Percentiles rank a stretch among this genome's conserved stretches.
Evolutionary conservation across 2,888 invertebrate species (phyloP).

Genomic region (Polyploca ridens): DNA sequence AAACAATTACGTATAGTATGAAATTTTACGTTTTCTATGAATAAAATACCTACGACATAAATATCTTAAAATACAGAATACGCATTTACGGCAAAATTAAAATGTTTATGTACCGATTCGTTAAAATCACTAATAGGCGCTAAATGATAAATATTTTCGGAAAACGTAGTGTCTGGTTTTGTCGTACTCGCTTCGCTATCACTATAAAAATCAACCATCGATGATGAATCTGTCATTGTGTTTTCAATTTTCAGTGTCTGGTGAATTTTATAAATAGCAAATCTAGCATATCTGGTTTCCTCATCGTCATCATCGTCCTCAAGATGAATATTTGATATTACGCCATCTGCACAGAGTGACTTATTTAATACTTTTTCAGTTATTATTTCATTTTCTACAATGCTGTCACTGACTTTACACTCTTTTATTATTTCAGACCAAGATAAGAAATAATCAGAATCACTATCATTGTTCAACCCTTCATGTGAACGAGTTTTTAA

Average conservation of each 20-base stretch:
- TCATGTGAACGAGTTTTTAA: not conserved
- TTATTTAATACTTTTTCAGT: constrained; percentile 60
- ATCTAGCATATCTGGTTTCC: constrained; percentile 61
- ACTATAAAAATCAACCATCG: constrained; percentile 58
- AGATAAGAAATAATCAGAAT: not conserved
- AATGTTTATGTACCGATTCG: constrained; percentile 58
- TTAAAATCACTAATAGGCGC: constrained; percentile 55
- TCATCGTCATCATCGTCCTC: constrained; percentile 50
- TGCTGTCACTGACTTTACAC: constrained; percentile 40
- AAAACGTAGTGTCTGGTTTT: constrained; percentile 43
- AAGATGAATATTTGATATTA: constrained; percentile 49
- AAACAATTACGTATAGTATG: not conserved
- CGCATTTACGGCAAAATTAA: not conserved
- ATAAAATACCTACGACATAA: too few species aligned
- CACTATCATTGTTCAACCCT: not conserved
- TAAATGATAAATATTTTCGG: constrained; percentile 63
- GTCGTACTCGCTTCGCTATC: constrained; percentile 37
- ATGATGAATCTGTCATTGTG: constrained; percentile 69
- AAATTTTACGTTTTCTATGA: not conserved
- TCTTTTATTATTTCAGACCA: constrained; percentile 7
- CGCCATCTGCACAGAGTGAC: constrained; percentile 47
- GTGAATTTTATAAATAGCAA: constrained; percentile 69
- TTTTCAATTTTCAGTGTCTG: constrained; percentile 58
- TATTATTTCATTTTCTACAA: constrained; percentile 49
- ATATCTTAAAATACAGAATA: not conserved